These are phyloP conservation scores for Campopleginae sp. DNA, from an alignment of 2,888 invertebrate species.

Conservation along the genomic window DNA sequence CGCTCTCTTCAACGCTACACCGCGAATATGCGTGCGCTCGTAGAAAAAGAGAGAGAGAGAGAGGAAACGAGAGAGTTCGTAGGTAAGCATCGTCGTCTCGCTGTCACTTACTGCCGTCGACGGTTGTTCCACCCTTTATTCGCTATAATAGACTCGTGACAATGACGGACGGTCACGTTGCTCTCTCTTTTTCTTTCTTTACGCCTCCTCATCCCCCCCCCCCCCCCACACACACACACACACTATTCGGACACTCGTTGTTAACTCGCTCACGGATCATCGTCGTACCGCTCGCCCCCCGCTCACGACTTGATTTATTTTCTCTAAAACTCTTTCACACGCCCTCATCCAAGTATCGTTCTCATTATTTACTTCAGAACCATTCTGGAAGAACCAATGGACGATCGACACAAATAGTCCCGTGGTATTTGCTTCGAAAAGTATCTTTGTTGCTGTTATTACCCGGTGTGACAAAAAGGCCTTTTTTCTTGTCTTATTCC, in stretches of 20 bases:
- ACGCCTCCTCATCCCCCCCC: neutral
- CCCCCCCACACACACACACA: slow-evolving; percentile 62
- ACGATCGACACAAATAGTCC: neutral
- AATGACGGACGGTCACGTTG: slow-evolving; percentile 60
- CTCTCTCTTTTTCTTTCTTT: slow-evolving; percentile 36
- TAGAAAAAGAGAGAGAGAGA: neutral
- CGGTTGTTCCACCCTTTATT: slow-evolving; percentile 43
- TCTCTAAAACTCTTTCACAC: slow-evolving; percentile 13
- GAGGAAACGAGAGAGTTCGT: neutral
- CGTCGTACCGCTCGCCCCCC: neutral
- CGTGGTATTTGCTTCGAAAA: neutral
- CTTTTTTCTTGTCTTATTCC: neutral
- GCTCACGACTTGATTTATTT: neutral
- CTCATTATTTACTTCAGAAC: neutral
- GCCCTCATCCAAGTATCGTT: neutral
- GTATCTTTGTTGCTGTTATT: neutral
- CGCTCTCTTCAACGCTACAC: slow-evolving; percentile 9
- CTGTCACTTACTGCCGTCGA: slow-evolving; percentile 12
- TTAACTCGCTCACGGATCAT: slow-evolving; percentile 15
- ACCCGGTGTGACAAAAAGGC: neutral
- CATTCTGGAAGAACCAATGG: neutral
- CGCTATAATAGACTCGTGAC: slow-evolving; percentile 50
- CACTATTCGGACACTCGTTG: slow-evolving; percentile 58
- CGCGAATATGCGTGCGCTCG: slow-evolving; percentile 46
- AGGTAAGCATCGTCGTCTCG: slow-evolving; percentile 7